Evolutionary conservation across 2,888 invertebrate species (phyloP).

Genomic region (Oscheius myriophilus): DNA sequence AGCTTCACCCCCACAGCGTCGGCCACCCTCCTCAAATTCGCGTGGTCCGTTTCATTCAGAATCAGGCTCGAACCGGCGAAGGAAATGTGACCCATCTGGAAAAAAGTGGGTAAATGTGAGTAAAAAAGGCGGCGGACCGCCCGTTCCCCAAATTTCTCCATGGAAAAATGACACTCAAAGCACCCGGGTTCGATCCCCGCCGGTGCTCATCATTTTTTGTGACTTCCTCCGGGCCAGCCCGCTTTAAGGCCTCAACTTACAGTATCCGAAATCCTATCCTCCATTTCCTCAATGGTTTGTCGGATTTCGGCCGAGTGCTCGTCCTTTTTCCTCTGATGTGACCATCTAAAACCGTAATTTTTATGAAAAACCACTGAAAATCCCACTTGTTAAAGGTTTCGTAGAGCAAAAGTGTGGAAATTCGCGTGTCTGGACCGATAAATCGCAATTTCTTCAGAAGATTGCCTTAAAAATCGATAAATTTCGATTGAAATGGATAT

Average conservation of each 20-base stretch:
- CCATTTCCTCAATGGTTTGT: not conserved
- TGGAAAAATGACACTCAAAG: too few species aligned
- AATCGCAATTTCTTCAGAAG: not conserved
- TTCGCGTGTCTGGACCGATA: conserved; percentile 12
- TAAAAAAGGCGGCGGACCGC: too few species aligned
- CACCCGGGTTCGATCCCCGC: too few species aligned
- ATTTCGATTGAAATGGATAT: not conserved
- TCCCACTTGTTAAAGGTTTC: conserved; percentile 9
- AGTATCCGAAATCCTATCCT: not conserved
- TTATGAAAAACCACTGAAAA: not conserved
- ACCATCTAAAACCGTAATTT: conserved; percentile 11
- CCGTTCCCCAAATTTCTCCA: too few species aligned
- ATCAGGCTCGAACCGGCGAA: not conserved
- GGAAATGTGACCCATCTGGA: not conserved
- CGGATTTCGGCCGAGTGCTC: conserved; percentile 15
- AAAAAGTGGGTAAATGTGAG: not conserved
- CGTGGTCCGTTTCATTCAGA: not conserved
- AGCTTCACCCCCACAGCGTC: not conserved
- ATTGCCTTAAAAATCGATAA: conserved; percentile 14
- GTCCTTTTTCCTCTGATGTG: not conserved
- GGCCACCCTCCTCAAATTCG: not conserved
- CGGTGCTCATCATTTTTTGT: too few species aligned
- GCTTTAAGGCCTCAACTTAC: not conserved
- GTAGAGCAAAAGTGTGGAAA: conserved; percentile 8
- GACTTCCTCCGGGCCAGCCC: too few species aligned